Evolutionary conservation across 2,797 vertebrate species (phyloP), one percentile per base, ranked within the genome.

Genomic region (Argya squamiceps): DNA sequence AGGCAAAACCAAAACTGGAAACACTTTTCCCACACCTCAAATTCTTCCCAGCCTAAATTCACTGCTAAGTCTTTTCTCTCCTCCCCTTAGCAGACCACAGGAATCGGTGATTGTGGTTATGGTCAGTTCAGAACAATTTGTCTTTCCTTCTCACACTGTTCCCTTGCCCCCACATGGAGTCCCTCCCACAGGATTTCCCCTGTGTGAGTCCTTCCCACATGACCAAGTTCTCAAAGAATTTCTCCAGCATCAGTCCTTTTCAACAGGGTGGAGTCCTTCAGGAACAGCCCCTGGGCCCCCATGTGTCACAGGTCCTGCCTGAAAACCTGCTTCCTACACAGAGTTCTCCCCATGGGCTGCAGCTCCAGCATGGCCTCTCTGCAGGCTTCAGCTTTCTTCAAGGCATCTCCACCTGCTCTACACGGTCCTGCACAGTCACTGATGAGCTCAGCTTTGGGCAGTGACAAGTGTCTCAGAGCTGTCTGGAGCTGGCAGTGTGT

Each of bases 191-290:
- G 15, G 34, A 62, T 18, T 84, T 64, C 27, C 73, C 41, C 1
- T 3, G 2, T 0, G 1, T 17, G 9, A 3, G 18, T 37, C 46
- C 3, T 69, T 74, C 56, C 11, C 34, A 47, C n/a, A 47, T 11
- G 17, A 37, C 34, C 11, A 21, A 43, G 16, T 24, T 68, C 63
- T 67, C 34, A 52, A 34, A 56, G n/a, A 64, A 37, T 36, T 60
- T 12, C 20, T 70, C 36, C 21, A 41, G 52, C 3, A 4, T 13
- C 11, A 8, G 15, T 60, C 21, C 23, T 83, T 82, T 65, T 37
- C 23, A n/a, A 65, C 0, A 2, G 36, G 9, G 2, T 32, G 7
- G 26, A 68, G 18, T 34, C 12, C 41, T 55, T 55, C 29, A 53
- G 23, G 21, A 56, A 1, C 29, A 29, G 8, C 2, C 27, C 19